Conservation (phyloP, 1,140 invertebrate genomes). For the Batillaria attramentaria region DNA sequence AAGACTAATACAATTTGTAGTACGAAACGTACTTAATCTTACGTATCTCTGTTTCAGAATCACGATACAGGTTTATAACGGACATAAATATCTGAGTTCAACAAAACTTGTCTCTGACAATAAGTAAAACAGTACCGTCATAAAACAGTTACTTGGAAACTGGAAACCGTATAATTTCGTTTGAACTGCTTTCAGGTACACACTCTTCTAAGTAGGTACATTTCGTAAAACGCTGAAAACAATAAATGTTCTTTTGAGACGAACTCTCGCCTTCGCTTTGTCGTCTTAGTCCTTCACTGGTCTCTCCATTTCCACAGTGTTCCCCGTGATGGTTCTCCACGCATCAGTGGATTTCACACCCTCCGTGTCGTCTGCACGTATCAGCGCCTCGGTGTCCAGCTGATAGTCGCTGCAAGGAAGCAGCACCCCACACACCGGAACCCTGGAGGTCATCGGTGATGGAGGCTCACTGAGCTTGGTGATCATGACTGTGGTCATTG, state of each 20-base stretch:
- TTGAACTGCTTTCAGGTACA: not conserved
- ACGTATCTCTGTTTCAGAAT: too few species aligned
- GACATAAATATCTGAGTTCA: too few species aligned
- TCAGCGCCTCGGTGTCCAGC: not conserved
- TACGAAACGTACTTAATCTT: too few species aligned
- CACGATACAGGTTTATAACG: too few species aligned
- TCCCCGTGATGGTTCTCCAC: conserved; percentile 7
- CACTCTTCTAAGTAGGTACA: not conserved
- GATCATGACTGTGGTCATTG: conserved; percentile 10
- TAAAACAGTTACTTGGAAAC: too few species aligned
- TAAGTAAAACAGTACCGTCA: too few species aligned
- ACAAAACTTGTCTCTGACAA: too few species aligned
- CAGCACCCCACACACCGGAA: not conserved
- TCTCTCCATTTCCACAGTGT: too few species aligned
- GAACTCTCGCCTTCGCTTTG: too few species aligned
- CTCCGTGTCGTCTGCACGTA: not conserved
- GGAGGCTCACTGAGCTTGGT: not conserved
- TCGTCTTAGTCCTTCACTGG: too few species aligned
- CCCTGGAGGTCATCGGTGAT: not conserved
- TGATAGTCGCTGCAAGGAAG: not conserved
- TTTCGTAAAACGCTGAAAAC: not conserved
- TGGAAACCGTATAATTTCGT: not conserved
- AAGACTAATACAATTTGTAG: too few species aligned
- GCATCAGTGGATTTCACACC: not conserved
- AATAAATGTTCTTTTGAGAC: too few species aligned